Evolutionary conservation across 2,797 vertebrate genomes (phyloP).

Genomic region (Gambusia yucatana): DNA sequence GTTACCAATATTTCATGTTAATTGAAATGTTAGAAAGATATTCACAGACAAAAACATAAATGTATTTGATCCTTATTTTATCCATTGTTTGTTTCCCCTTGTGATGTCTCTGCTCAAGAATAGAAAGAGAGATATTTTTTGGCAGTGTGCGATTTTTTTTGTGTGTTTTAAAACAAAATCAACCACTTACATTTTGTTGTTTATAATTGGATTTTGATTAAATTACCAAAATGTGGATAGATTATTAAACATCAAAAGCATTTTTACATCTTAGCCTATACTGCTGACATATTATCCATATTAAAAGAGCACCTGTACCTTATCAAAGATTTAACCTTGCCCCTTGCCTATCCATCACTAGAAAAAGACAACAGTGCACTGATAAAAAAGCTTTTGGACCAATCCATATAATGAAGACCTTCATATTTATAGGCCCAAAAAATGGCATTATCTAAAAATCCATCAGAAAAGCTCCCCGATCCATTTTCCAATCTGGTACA

Average conservation of each 20-base stretch:
- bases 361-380: too few relatives aligned
- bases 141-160: neutral
- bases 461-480: neutral
- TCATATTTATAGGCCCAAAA: neutral
- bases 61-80: neutral
- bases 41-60: neutral
- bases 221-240: neutral
- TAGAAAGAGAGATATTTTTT: neutral
- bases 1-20: neutral
- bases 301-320: neutral
- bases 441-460: neutral
- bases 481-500: constrained; percentile 33
- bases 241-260: neutral
- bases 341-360: neutral
- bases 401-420: neutral
- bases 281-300: neutral
- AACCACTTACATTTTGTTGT: neutral
- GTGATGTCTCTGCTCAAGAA: neutral
- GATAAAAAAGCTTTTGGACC: neutral
- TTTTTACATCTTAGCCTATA: neutral
- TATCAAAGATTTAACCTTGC: too few relatives aligned
- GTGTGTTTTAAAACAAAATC: neutral
- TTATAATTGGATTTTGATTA: neutral
- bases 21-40: neutral
- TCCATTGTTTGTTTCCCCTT: neutral